These are phyloP conservation scores for Solenopsis fugax DNA, from an alignment of 1,140 invertebrate genomes.

Conservation along the genomic window DNA sequence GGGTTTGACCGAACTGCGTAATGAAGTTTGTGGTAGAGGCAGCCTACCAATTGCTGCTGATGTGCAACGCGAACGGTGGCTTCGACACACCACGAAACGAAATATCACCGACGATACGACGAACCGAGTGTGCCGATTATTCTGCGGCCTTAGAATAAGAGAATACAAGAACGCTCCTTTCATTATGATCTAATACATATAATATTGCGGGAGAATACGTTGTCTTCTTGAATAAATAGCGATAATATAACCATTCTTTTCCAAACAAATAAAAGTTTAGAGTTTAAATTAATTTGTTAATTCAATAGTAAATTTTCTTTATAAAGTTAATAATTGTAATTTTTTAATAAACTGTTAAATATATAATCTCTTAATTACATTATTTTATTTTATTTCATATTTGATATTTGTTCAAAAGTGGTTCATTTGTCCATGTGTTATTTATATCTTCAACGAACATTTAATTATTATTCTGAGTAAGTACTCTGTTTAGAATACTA, in stretches of 20 bases:
- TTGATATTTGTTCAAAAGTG: neutral
- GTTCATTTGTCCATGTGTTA: neutral
- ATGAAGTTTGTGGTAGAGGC: conserved; percentile 61
- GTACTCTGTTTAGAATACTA: neutral
- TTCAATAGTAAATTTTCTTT: neutral
- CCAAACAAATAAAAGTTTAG: neutral
- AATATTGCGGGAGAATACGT: neutral
- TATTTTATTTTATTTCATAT: neutral
- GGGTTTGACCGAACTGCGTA: conserved; percentile 56
- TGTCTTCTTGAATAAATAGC: neutral
- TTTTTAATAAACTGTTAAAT: neutral
- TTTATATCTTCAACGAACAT: neutral
- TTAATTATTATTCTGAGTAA: neutral
- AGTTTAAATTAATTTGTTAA: neutral
- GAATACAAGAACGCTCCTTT: neutral
- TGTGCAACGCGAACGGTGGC: conserved; percentile 46
- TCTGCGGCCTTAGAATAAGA: conserved; percentile 42
- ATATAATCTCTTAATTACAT: neutral
- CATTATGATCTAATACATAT: neutral
- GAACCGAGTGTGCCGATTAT: conserved; percentile 44
- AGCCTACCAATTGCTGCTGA: conserved; percentile 50
- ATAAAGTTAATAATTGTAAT: neutral
- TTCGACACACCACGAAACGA: conserved; percentile 57
- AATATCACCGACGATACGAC: conserved; percentile 47
- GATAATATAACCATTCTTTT: neutral